phyloP scores from a whole-genome alignment of 2,797 vertebrate genomes.

The Perodicticus potto region DNA sequence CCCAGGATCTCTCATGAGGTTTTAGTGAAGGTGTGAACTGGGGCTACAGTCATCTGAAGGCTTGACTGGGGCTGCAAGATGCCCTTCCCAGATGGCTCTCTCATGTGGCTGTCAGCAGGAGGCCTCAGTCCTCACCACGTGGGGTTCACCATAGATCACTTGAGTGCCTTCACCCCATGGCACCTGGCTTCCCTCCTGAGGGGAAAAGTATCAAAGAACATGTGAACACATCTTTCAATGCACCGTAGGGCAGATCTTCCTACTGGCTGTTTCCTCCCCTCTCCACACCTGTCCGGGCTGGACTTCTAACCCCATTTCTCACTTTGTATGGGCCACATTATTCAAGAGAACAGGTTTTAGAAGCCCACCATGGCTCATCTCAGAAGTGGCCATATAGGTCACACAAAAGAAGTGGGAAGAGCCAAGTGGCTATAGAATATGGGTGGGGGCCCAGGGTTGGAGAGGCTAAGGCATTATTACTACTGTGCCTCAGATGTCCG shows the following conservation, averaged over 20 bases:
- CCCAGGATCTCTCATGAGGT: not conserved
- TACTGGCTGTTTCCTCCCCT: not conserved
- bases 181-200: not conserved
- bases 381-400: not conserved
- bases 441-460: not conserved
- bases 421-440: not conserved
- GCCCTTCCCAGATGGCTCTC: not conserved
- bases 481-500: not conserved
- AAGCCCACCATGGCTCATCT: not conserved
- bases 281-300: not conserved
- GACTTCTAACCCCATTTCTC: not conserved
- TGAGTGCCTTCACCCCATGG: not conserved
- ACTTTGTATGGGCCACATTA: not conserved
- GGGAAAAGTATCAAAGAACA: not conserved
- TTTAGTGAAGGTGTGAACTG: not conserved
- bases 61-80: not conserved
- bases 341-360: conserved; percentile 35
- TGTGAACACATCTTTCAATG: not conserved
- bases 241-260: not conserved
- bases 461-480: not conserved
- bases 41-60: not conserved
- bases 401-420: not conserved
- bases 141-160: not conserved
- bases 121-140: not conserved
- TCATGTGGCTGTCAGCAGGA: not conserved